Evolutionary conservation across 1,140 invertebrate genomes (phyloP).

Genomic region (Forficula auricularia): DNA sequence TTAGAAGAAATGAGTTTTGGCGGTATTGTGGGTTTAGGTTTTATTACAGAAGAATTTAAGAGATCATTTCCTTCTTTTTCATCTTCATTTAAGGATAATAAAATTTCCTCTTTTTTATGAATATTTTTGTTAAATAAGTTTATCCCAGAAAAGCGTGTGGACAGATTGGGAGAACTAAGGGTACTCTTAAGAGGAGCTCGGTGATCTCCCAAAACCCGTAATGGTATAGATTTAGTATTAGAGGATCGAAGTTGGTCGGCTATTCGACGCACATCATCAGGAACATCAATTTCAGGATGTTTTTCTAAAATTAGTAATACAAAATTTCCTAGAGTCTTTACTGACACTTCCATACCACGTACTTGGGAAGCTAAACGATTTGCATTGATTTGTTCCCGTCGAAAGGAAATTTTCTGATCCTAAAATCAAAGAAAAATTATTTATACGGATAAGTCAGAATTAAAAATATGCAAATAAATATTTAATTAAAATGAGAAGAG

Average conservation of each 20-base stretch:
- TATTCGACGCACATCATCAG: conserved; percentile 44
- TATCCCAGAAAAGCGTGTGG: conserved; percentile 27
- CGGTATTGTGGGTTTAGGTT: no score
- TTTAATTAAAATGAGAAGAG: background rate
- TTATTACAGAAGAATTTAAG: no score
- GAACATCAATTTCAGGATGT: conserved; percentile 39
- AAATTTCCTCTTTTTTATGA: no score
- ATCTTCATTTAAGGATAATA: no score
- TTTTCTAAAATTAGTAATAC: conserved; percentile 38
- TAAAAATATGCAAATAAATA: background rate
- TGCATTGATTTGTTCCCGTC: conserved; percentile 39
- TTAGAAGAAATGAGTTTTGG: no score
- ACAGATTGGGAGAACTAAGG: conserved; percentile 29
- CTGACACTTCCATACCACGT: conserved; percentile 41
- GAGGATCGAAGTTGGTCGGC: conserved; percentile 33
- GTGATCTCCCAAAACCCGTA: conserved; percentile 19
- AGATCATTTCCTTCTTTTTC: no score
- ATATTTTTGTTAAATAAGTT: background rate
- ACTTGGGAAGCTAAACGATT: conserved; percentile 40
- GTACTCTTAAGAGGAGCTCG: conserved; percentile 28
- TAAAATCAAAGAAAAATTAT: conserved; percentile 16
- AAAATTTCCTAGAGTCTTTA: conserved; percentile 39
- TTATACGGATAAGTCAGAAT: background rate
- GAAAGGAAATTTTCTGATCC: conserved; percentile 40
- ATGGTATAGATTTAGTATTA: conserved; percentile 27